Evolutionary conservation across 2,888 invertebrate genomes (phyloP), one percentile per base, ranked within the genome.

Genomic region (Athalia circularis): DNA sequence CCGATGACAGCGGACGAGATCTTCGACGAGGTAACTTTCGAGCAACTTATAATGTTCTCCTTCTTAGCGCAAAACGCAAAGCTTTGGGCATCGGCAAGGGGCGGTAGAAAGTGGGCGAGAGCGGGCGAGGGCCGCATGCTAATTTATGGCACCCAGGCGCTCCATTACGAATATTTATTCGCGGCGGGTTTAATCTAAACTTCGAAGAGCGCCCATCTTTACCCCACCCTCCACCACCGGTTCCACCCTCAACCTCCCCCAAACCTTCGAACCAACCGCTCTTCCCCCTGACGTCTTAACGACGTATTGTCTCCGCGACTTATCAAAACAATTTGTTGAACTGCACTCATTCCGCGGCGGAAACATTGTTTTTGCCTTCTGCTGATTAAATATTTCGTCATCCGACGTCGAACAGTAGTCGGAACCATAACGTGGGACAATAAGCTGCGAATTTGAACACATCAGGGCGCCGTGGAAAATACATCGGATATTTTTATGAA

Each of bases 91-190:
- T 75, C 75, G 75, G 75, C 52, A 64, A 59, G 45, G 75, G 75
- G 75, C 64, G 75, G 75, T 43, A 29, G 50, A 64, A 75, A 75
- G 75, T 72, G 74, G 61, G 74, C 62, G 61, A 74, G 62, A 62
- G 75, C 75, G 75, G 64, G 75, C 75, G 75, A 88, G 87, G 87
- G 88, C 88, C 88, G 87, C 89, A 90, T 90, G 87, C 89, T 90
- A 90, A 90, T 90, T 90, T 90, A 90, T 90, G 85, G 88, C 88
- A 90, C 90, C 90, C 90, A 84, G 88, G 90, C 87, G 90, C 87
- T 90, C 90, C 88, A 90, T 90, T 90, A 90, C 90, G 90, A 90
- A 90, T 90, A 90, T 90, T 90, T 90, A 90, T 90, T 89, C 90
- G 87, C 85, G 87, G 88, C 87, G 89, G 88, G 90, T 90, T 90